phyloP scores from a whole-genome alignment of 2,888 invertebrate species.

The Chelonus formosanus region DNA sequence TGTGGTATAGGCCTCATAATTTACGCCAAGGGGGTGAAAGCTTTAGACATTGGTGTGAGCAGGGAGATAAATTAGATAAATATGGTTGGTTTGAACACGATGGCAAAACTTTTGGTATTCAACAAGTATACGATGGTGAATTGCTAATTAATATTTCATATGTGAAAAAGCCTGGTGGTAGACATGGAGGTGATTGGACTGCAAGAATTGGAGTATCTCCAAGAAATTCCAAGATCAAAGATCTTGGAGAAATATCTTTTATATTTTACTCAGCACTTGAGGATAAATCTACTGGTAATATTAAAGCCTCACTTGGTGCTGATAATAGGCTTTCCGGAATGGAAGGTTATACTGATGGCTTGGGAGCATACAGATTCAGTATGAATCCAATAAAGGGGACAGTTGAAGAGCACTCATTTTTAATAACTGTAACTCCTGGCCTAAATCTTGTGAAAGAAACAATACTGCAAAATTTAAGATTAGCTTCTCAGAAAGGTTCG shows the following conservation, averaged over 20 bases:
- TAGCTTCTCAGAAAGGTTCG: slow-evolving; percentile 68
- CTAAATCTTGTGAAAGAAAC: slow-evolving; percentile 80
- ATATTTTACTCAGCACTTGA: slow-evolving; percentile 87
- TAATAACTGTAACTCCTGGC: slow-evolving; percentile 77
- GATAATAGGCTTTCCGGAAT: slow-evolving; percentile 70
- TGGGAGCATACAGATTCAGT: slow-evolving; percentile 79
- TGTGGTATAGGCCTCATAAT: slow-evolving; percentile 91
- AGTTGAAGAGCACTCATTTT: slow-evolving; percentile 75
- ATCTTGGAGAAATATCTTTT: slow-evolving; percentile 69
- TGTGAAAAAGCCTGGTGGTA: slow-evolving; percentile 82
- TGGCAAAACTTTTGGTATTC: slow-evolving; percentile 89
- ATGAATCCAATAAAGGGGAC: slow-evolving; percentile 67
- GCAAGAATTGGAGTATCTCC: slow-evolving; percentile 76
- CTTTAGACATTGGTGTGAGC: slow-evolving; percentile 90
- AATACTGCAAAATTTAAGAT: slow-evolving; percentile 74
- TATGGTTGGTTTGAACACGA: slow-evolving; percentile 94
- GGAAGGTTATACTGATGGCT: slow-evolving; percentile 79
- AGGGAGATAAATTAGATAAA: slow-evolving; percentile 80
- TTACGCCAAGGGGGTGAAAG: slow-evolving; percentile 77
- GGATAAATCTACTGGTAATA: slow-evolving; percentile 72
- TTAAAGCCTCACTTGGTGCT: slow-evolving; percentile 66
- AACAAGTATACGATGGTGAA: slow-evolving; percentile 84
- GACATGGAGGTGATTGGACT: slow-evolving; percentile 93
- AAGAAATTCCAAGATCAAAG: slow-evolving; percentile 59
- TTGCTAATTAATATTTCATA: slow-evolving; percentile 85